Percentiles rank a stretch among this genome's conserved stretches.
These are phyloP conservation scores for Merodon equestris DNA, from an alignment of 2,888 invertebrate species.

Conservation along the genomic window DNA sequence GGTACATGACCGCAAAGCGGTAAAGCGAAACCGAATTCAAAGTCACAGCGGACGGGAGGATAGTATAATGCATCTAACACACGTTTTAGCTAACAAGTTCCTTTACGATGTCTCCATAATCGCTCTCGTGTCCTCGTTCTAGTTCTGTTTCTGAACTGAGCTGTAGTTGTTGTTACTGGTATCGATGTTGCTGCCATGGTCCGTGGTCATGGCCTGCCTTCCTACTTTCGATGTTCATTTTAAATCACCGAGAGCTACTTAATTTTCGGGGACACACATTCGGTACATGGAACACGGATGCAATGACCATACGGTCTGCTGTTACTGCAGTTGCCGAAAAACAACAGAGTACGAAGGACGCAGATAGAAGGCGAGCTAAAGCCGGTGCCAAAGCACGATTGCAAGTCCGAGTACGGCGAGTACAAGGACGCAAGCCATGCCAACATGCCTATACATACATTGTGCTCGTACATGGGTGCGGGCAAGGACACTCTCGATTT, in stretches of 20 bases:
- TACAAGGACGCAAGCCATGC: slow-evolving; percentile 31
- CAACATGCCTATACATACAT: no score
- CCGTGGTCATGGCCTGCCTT: slow-evolving; percentile 64
- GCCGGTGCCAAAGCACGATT: no score
- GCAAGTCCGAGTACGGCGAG: not conserved
- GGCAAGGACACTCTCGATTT: slow-evolving; percentile 37
- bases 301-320: slow-evolving; percentile 27
- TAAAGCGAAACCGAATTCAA: slow-evolving; percentile 41
- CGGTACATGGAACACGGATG: no score
- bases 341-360: slow-evolving; percentile 25
- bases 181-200: slow-evolving; percentile 12
- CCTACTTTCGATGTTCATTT: slow-evolving; percentile 58
- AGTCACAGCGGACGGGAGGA: slow-evolving; percentile 34
- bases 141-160: slow-evolving; percentile 11
- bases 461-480: slow-evolving; percentile 4
- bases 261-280: slow-evolving; percentile 40
- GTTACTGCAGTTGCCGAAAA: slow-evolving; percentile 32
- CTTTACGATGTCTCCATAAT: slow-evolving; percentile 47
- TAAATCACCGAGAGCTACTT: slow-evolving; percentile 66
- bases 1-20: slow-evolving; percentile 6
- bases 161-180: not conserved
- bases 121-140: slow-evolving; percentile 44
- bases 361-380: no score
- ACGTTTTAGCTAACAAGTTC: slow-evolving; percentile 53
- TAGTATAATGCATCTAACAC: slow-evolving; percentile 31